phyloP scores from a whole-genome alignment of 2,888 invertebrate species.

The Thecocarcelia acutangulata region DNA sequence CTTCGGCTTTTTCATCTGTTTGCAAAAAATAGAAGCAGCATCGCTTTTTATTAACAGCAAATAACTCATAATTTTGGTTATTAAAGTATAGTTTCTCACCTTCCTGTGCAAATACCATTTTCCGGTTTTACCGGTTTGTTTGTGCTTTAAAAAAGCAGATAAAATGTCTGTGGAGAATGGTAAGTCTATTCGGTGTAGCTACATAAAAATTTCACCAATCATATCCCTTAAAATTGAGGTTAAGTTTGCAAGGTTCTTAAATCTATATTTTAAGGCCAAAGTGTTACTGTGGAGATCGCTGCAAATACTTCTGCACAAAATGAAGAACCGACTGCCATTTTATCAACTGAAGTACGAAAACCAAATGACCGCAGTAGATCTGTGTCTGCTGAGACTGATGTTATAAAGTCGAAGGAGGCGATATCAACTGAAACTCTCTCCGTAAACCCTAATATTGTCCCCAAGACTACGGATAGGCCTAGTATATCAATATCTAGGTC shows the following conservation, averaged over 20 bases:
- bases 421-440: constrained; percentile 58
- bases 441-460: constrained; percentile 31
- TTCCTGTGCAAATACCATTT: neutral
- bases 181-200: constrained; percentile 15
- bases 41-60: too few species aligned
- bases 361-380: constrained; percentile 43
- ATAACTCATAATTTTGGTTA: too few species aligned
- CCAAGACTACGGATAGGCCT: constrained; percentile 30
- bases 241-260: constrained; percentile 19
- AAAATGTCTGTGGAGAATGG: constrained; percentile 62
- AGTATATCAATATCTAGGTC: constrained; percentile 70
- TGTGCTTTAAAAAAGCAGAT: neutral
- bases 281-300: neutral
- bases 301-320: constrained; percentile 24
- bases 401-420: constrained; percentile 36
- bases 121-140: neutral
- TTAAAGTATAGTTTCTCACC: too few species aligned
- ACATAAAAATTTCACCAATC: neutral
- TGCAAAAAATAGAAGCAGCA: too few species aligned
- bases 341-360: constrained; percentile 21
- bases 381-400: constrained; percentile 20
- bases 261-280: constrained; percentile 27
- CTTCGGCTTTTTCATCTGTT: too few species aligned
- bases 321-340: neutral
- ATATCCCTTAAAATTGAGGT: constrained; percentile 42